phyloP scores from a whole-genome alignment of 2,113 vertebrate species.

The Dromiciops gliroides region DNA sequence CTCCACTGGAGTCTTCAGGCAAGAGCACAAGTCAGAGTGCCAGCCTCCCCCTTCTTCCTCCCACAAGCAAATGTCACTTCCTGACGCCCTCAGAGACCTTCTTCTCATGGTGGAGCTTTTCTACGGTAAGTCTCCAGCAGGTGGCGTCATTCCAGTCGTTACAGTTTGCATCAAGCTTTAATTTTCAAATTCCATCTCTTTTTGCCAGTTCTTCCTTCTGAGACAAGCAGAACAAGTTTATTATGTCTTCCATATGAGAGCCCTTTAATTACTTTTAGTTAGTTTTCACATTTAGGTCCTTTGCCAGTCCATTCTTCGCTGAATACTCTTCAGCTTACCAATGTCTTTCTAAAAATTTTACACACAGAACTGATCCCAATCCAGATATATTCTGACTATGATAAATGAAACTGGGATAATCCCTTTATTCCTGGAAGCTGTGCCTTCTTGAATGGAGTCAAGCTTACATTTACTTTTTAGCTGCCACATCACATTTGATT shows the following conservation, averaged over 20 bases:
- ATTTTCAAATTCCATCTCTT: not conserved
- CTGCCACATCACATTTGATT: not conserved
- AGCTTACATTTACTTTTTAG: not conserved
- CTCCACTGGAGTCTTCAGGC: no score
- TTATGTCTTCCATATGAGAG: not conserved
- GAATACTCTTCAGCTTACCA: not conserved
- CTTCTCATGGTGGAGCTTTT: no score
- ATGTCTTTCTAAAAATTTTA: conserved; percentile 9
- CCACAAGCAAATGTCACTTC: no score
- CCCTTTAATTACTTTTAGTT: not conserved
- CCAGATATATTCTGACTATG: not conserved
- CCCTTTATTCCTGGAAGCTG: no score
- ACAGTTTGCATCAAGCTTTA: not conserved
- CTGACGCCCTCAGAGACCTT: no score
- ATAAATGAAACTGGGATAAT: not conserved
- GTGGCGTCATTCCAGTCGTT: no score
- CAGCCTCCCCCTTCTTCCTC: no score
- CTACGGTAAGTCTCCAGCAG: no score
- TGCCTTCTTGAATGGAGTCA: not conserved
- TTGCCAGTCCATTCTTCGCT: not conserved
- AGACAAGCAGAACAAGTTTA: not conserved
- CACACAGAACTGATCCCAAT: not conserved
- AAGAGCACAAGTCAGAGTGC: no score
- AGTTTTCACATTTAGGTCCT: not conserved
- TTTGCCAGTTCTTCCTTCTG: not conserved